Percentiles rank a stretch among this genome's conserved stretches.
These are phyloP conservation scores for Plecotus auritus DNA, from an alignment of 2,113 vertebrate genomes.

Conservation along the genomic window DNA sequence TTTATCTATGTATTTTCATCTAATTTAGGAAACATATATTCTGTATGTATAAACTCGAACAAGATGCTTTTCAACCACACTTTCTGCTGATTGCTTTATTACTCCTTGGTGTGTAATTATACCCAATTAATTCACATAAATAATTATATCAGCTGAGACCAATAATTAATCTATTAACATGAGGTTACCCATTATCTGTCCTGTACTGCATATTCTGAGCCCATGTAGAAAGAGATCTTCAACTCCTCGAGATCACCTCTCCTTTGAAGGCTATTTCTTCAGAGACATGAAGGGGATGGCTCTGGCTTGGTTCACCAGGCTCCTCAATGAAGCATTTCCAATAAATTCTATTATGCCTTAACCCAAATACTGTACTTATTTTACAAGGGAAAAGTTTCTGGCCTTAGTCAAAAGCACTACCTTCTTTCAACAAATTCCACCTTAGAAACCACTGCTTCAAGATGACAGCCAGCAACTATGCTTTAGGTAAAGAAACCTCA, in stretches of 20 bases:
- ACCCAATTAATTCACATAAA: neutral
- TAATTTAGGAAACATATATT: neutral
- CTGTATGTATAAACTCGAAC: neutral
- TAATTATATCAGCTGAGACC: neutral
- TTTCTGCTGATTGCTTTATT: constrained; percentile 9
- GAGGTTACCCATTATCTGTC: neutral
- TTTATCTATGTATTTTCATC: neutral
- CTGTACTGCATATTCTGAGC: neutral
- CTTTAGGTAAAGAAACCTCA: neutral
- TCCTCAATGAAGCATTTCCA: neutral
- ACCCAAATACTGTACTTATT: neutral
- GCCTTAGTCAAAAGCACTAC: neutral
- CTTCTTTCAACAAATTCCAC: constrained; percentile 37
- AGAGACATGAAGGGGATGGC: neutral
- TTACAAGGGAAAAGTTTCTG: constrained; percentile 8
- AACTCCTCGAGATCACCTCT: neutral
- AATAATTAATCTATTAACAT: neutral
- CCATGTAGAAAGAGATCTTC: neutral
- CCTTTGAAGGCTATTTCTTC: neutral
- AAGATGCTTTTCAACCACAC: neutral
- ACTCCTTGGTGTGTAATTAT: neutral
- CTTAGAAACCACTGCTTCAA: neutral
- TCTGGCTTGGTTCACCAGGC: neutral
- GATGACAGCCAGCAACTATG: neutral
- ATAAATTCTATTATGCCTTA: neutral